These are phyloP conservation scores for Odontothrips loti DNA, from an alignment of 2,888 invertebrate species.

Conservation along the genomic window DNA sequence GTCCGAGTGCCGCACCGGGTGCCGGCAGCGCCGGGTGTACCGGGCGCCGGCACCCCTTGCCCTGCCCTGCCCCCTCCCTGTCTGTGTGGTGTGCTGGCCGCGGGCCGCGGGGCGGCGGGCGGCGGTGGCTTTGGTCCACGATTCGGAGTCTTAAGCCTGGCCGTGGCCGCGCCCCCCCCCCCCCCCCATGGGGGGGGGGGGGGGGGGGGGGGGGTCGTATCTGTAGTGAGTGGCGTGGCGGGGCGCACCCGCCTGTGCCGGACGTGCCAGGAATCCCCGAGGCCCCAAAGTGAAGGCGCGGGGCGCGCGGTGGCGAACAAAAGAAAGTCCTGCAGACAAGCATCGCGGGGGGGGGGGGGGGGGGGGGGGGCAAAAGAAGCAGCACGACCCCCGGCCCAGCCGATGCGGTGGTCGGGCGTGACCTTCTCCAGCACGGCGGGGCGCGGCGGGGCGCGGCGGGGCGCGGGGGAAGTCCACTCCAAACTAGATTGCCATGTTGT, in stretches of 20 bases:
- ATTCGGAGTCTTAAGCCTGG: too few relatives aligned
- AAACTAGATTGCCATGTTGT: too few relatives aligned
- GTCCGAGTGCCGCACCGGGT: too few relatives aligned
- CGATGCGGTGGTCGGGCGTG: too few relatives aligned
- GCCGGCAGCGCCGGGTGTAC: too few relatives aligned
- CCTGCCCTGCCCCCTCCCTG: neutral
- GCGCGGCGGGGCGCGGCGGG: neutral
- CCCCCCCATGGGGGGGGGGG: too few relatives aligned
- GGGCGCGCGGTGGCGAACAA: neutral
- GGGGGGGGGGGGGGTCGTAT: neutral
- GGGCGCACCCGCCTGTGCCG: neutral
- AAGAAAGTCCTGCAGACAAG: constrained; percentile 22
- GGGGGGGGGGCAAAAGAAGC: too few relatives aligned
- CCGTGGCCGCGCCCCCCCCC: too few relatives aligned
- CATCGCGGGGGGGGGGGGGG: neutral
- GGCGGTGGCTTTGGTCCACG: neutral
- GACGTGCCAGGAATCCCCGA: constrained; percentile 19
- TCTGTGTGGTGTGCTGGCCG: neutral
- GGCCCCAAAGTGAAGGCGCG: neutral
- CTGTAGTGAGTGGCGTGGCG: constrained; percentile 8
- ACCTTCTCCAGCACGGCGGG: neutral
- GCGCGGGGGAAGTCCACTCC: neutral
- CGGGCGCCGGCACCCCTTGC: neutral
- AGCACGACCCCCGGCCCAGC: too few relatives aligned
- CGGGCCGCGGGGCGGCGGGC: neutral